Evolutionary conservation across 2,888 invertebrate species (phyloP).

Genomic region (Sussaba pulchella): DNA sequence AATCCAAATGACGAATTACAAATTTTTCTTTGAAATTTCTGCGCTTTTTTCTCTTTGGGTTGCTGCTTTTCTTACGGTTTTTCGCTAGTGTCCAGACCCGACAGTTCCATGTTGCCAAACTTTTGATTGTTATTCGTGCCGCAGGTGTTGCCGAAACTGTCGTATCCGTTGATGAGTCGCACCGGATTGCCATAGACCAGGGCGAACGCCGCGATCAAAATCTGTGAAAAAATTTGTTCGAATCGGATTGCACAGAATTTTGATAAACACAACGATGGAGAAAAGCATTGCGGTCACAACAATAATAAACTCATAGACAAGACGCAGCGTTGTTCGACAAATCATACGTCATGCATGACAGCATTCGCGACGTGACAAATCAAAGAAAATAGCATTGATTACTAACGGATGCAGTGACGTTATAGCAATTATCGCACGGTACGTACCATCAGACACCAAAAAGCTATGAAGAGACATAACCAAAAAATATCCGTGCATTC

Average conservation of each 20-base stretch:
- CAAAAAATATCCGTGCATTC: constrained; percentile 94
- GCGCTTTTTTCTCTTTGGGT: too few species aligned
- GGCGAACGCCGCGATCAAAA: constrained; percentile 94
- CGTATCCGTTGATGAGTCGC: constrained; percentile 95
- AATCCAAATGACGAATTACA: constrained; percentile 37
- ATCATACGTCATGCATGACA: neutral
- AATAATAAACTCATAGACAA: neutral
- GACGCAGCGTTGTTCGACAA: neutral
- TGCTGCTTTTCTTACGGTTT: constrained; percentile 88
- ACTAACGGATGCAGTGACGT: constrained; percentile 1
- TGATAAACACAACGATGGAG: constrained; percentile 3
- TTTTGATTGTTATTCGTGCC: constrained; percentile 92
- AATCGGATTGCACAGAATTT: neutral
- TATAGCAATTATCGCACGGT: constrained; percentile 50
- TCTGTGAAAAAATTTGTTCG: constrained; percentile 84
- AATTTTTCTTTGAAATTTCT: constrained; percentile 16
- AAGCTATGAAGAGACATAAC: constrained; percentile 91
- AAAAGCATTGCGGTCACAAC: neutral
- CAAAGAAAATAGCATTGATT: constrained; percentile 20
- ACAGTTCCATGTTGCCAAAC: constrained; percentile 89
- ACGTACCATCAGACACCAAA: constrained; percentile 93
- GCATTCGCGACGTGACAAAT: constrained; percentile 37
- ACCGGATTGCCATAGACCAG: constrained; percentile 95
- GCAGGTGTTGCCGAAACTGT: constrained; percentile 97
- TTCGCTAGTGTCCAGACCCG: constrained; percentile 92